Evolutionary conservation across 2,113 vertebrate genomes (phyloP), one percentile per base, ranked within the genome.

Genomic region (Dicrurus megarhynchus): DNA sequence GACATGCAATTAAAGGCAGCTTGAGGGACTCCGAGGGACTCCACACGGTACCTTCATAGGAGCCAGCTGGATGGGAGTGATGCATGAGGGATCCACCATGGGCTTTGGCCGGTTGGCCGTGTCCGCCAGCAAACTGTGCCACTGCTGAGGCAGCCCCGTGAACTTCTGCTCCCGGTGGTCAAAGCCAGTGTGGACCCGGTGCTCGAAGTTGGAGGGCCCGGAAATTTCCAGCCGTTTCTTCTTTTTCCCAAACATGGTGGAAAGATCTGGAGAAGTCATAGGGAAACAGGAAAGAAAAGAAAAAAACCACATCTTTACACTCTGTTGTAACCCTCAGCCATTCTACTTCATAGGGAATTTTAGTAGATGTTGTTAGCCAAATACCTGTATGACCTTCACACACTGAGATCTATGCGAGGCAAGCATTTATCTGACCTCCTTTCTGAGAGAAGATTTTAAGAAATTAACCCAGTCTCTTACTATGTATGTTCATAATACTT

Each of bases 211-310:
- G 19, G 99, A 99, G n/a, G 99, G 99, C 46, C 99, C 99, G 13
- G 99, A 99, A 93, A 99, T 99, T 97, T 99, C 99, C 95, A 99
- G 98, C 92, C 99, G 98, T 98, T 99, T 99, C 98, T 99, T 99
- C 98, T 99, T 99, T 97, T 99, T 99, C 55, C 99, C 99, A 56
- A 99, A 99, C 99, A 99, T 99, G 98, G 98, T 99, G 99, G 98
- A 98, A 97, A 99, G 98, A 96, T 98, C 99, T 98, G 98, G 96
- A 90, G 77, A 87, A 95, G 37, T 21, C 33, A 37, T 0, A 63
- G n/a, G 41, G 42, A 90, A 74, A 90, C 0, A 30, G 27, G 68
- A 79, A 32, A 56, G 86, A 56, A 67, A 46, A 89, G 61, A 4
- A 69, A 39, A 50, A 23, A 16, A 7, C 3, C 6, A 22, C 11